Percentiles rank a stretch among this genome's conserved stretches.
phyloP scores from a whole-genome alignment of 1,140 invertebrate genomes.

The Rhopalosiphum padi region DNA sequence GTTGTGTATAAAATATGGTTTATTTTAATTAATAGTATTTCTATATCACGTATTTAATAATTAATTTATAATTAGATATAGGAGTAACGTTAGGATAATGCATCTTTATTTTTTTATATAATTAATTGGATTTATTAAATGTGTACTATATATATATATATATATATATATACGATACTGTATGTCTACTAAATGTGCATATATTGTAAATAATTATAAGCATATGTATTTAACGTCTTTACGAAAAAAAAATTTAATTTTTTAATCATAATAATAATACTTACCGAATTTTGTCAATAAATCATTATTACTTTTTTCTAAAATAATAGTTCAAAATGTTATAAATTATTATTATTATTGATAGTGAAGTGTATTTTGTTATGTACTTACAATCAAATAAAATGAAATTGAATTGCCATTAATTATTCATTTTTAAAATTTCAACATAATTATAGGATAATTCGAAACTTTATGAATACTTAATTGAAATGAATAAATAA shows the following conservation, averaged over 20 bases:
- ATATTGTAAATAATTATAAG: too few relatives aligned
- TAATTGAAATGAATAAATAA: background rate
- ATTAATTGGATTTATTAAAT: too few relatives aligned
- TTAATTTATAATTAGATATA: too few relatives aligned
- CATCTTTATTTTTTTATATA: too few relatives aligned
- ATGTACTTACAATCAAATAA: background rate
- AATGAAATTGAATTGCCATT: background rate
- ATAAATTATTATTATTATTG: background rate
- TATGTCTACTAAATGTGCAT: too few relatives aligned
- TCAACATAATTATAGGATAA: background rate
- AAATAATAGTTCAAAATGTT: background rate
- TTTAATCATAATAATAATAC: background rate
- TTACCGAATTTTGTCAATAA: background rate
- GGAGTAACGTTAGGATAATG: too few relatives aligned
- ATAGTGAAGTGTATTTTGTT: background rate
- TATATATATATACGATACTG: too few relatives aligned
- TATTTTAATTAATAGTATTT: too few relatives aligned
- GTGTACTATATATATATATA: too few relatives aligned
- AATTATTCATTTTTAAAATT: background rate
- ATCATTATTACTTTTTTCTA: background rate
- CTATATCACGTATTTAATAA: too few relatives aligned
- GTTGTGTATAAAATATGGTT: too few relatives aligned
- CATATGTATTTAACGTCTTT: background rate
- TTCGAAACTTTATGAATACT: background rate
- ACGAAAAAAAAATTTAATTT: background rate